phyloP scores from a whole-genome alignment of 1,140 invertebrate species.

The Helicoverpa zea region DNA sequence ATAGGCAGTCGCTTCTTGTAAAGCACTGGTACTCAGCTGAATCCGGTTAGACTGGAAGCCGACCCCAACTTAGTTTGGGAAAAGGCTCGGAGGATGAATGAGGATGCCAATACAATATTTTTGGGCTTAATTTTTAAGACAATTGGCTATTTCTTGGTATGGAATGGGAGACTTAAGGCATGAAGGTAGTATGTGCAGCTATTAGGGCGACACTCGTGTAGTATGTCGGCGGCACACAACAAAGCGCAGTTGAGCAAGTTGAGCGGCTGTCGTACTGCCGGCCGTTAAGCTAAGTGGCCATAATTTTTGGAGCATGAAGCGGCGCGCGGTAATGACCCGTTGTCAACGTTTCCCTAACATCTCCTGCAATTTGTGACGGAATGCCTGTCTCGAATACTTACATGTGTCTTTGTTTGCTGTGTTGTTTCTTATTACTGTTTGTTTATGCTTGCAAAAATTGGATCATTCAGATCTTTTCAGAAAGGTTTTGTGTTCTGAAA shows the following conservation, averaged over 20 bases:
- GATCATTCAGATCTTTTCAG: no score
- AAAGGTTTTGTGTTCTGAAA: no score
- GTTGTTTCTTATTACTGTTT: neutral
- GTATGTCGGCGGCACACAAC: neutral
- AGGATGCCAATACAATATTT: neutral
- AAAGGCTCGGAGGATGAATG: no score
- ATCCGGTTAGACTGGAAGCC: no score
- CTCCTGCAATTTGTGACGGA: constrained; percentile 25
- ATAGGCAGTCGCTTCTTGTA: no score
- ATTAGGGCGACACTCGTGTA: neutral
- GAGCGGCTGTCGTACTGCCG: constrained; percentile 3
- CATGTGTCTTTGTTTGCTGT: neutral
- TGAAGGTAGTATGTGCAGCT: neutral
- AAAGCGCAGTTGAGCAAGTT: neutral
- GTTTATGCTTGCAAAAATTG: no score
- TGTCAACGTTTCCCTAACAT: constrained; percentile 13
- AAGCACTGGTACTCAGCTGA: no score
- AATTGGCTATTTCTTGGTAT: neutral
- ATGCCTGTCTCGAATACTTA: neutral
- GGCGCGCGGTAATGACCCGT: constrained; percentile 13
- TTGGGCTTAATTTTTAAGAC: neutral
- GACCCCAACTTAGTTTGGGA: no score
- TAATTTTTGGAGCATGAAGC: constrained; percentile 42
- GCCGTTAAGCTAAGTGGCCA: constrained; percentile 43
- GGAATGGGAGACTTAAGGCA: no score